Evolutionary conservation across 2,797 vertebrate genomes (phyloP).

Genomic region (Myripristis jacobus): DNA sequence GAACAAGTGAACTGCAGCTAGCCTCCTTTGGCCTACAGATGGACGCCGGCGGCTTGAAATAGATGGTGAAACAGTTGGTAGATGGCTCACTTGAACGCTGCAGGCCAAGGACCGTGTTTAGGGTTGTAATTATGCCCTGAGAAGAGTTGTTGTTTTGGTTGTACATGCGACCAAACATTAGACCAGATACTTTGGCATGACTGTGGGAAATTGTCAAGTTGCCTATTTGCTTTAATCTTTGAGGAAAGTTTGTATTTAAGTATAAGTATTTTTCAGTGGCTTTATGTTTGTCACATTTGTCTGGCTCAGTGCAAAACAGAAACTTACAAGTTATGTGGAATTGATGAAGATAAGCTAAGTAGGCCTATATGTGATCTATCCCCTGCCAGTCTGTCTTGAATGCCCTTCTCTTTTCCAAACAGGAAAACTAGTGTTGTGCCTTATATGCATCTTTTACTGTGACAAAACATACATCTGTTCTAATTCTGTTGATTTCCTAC

Average conservation of each 20-base stretch:
- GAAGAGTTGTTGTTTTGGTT: background rate
- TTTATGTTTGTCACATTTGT: too few relatives aligned
- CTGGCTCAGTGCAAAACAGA: background rate
- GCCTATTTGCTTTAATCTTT: background rate
- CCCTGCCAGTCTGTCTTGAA: background rate
- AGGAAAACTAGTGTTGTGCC: conserved; percentile 70
- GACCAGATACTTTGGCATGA: background rate
- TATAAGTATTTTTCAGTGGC: too few relatives aligned
- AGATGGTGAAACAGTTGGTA: background rate
- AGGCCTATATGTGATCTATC: background rate
- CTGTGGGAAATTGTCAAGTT: background rate
- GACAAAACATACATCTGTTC: background rate
- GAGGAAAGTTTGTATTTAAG: too few relatives aligned
- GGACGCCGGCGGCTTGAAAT: background rate
- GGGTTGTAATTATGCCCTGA: background rate
- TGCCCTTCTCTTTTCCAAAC: conserved; percentile 70
- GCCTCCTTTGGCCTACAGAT: background rate
- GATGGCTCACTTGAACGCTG: background rate
- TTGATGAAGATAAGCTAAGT: background rate
- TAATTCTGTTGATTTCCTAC: background rate
- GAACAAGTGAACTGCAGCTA: background rate
- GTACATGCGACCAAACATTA: background rate
- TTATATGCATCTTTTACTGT: conserved; percentile 59
- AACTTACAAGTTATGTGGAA: background rate
- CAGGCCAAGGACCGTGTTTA: background rate